Base-by-base conservation (phyloP, 1,140 invertebrate species). In the Drosophila nannoptera region DNA sequence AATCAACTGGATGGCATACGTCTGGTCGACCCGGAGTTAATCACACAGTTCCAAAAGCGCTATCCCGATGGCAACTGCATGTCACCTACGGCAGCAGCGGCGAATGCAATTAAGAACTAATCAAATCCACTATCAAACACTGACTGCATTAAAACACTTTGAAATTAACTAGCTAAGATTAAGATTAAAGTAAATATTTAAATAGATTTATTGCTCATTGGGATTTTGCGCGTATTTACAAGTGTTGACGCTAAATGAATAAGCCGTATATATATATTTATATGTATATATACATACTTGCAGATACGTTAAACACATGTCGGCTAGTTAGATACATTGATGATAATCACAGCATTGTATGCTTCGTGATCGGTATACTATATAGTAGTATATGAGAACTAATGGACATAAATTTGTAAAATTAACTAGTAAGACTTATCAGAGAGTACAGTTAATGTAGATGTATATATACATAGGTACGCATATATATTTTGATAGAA, bases 1-100 rank as follows among this genome's bases (percentile, higher is more conserved):
- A 89, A 88, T 75, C 88, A 87, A 56, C 49, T 88, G 2, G 87
- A 88, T 38, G 87, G 87, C 42, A 97, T 98, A 4, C 92, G 96
- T 66, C 90, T 99, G 1, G 94, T 98, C 9, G 98, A 99, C 90
- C 96, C 96, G 4, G 96, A 97, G 74, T 91, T 99, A 5, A 96
- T 97, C 48, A 93, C 94, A 72, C 94, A 94, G 45, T 99, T 98
- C 89, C 94, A 95, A 78, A 96, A 97, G 88, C 92, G 95, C 40
- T 99, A 99, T 91, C 97, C 97, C 1, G 96, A 98, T 90, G 97
- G 97, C 11, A 89, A 89, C 36, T 89, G 88, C 67, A 89, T 89
- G 88, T 87, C 88, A 0, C 88, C 88, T 2, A 78, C 87, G 0
- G 70, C 70, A 8, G 78, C 83, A 4, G 73, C 73, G 7, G 69